Conservation (phyloP, 1,140 invertebrate genomes). For the Drosophila aff. region DNA sequence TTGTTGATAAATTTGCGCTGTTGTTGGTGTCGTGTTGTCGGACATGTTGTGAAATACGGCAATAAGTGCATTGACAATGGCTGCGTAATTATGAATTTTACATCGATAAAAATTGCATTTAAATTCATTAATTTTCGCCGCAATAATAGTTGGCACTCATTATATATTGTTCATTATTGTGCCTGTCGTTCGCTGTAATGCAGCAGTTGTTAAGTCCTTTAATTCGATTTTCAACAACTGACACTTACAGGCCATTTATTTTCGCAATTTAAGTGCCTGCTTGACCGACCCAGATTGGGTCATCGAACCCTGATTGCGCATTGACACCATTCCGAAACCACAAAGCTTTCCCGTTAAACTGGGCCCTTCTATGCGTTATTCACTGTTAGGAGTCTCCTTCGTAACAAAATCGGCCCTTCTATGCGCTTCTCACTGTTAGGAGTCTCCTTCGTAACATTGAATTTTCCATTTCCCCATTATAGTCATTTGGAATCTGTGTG, state of each 20-base stretch:
- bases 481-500: conserved; percentile 22
- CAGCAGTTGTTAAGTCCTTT: conserved; percentile 48
- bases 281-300: conserved; percentile 44
- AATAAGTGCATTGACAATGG: conserved; percentile 65
- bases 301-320: conserved; percentile 64
- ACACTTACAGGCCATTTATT: conserved; percentile 77
- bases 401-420: conserved; percentile 14
- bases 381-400: not conserved
- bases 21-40: conserved; percentile 41
- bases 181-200: conserved; percentile 18
- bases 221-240: conserved; percentile 74
- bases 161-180: conserved; percentile 70
- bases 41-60: conserved; percentile 45
- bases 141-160: conserved; percentile 61
- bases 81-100: conserved; percentile 77
- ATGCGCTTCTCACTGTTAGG: conserved; percentile 4
- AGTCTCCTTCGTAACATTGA: conserved; percentile 23
- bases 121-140: conserved; percentile 72
- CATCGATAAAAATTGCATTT: conserved; percentile 76
- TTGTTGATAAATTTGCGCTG: conserved; percentile 47
- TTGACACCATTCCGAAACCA: conserved; percentile 34
- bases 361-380: conserved; percentile 15
- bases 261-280: conserved; percentile 59
- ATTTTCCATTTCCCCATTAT: conserved; percentile 31
- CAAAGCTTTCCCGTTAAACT: conserved; percentile 19